Conservation (phyloP, 2,888 invertebrate genomes). For the Drosophila neutralis region DNA sequence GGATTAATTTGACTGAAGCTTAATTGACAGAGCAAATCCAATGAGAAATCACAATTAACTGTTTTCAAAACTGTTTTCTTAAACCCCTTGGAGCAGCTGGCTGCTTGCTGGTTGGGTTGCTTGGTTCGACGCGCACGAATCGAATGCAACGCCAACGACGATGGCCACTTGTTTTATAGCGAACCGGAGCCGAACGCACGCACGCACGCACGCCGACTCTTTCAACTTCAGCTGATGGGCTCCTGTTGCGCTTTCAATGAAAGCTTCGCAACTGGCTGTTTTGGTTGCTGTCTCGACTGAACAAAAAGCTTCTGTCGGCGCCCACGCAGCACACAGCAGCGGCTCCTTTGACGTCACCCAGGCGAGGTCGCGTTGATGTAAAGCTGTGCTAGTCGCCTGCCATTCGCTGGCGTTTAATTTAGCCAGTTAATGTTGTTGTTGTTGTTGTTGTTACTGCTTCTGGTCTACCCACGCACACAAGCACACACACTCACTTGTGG, state of each 20-base stretch:
- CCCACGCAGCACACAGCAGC: conserved; percentile 40
- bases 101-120: conserved; percentile 30
- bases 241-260: conserved; percentile 73
- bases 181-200: conserved; percentile 46
- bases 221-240: conserved; percentile 69
- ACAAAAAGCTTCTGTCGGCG: conserved; percentile 21
- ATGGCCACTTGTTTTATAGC: conserved; percentile 69
- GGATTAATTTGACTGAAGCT: conserved; percentile 1
- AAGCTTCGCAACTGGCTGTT: conserved; percentile 43
- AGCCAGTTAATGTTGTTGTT: conserved; percentile 27
- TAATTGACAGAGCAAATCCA: neutral
- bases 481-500: conserved; percentile 50
- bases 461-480: conserved; percentile 58
- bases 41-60: conserved; percentile 22
- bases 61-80: conserved; percentile 14
- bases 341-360: conserved; percentile 61
- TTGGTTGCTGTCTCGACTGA: conserved; percentile 55
- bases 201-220: conserved; percentile 16
- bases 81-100: conserved; percentile 18
- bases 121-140: conserved; percentile 73
- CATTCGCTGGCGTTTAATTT: conserved; percentile 64
- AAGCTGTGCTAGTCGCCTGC: conserved; percentile 65
- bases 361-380: conserved; percentile 54
- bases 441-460: conserved; percentile 19
- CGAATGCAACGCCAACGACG: conserved; percentile 60